Base-by-base conservation (phyloP, 2,888 invertebrate genomes). In the Caenorhabditis japonica region DNA sequence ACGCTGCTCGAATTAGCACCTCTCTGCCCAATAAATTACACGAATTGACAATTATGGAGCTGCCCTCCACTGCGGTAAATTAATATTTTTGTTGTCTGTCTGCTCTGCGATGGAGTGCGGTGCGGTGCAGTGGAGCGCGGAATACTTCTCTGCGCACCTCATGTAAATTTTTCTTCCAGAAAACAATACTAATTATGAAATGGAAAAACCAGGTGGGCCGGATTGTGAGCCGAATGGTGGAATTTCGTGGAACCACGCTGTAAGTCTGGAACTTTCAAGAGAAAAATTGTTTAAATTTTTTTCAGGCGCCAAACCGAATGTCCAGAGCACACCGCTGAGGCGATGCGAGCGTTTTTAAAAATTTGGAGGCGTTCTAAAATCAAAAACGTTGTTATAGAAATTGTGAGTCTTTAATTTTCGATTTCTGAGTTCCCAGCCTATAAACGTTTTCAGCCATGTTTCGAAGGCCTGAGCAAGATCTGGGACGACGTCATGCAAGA, bases 241-340 rank as follows among this genome's bases (percentile, higher is more conserved):
- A 74, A 27, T 74, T 51, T 30, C 51, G 69, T n/a, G 62, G 74
- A 53, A 47, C 33, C 12, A 21, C 30, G 7, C 30, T 59, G 72
- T 64, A 27, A 62, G 33, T 12, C 5, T 17, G 7, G 33, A n/a
- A n/a, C n/a, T n/a, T n/a, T n/a, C n/a, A n/a, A n/a, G n/a, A n/a
- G 36, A 39, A 44, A 17, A 13, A 12, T 4, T 0, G 39, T 15
- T 1, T 15, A 25, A 47, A 64, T n/a, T 34, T 8, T 23, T 51
- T 68, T 39, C 38, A 74, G 74, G 21, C 44, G 69, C 2, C 74
- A 74, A 47, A 43, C 47, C 19, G 68, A 62, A n/a, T 74, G 74
- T 44, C 74, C 74, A 0, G 58, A 69, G 12, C 53, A 69, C 41
- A 74, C 74, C 10, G 36, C 44, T 2, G 52, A 74, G 21, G 74